Evolutionary conservation across 1,140 invertebrate species (phyloP).

Genomic region (Brachystomella parvula): DNA sequence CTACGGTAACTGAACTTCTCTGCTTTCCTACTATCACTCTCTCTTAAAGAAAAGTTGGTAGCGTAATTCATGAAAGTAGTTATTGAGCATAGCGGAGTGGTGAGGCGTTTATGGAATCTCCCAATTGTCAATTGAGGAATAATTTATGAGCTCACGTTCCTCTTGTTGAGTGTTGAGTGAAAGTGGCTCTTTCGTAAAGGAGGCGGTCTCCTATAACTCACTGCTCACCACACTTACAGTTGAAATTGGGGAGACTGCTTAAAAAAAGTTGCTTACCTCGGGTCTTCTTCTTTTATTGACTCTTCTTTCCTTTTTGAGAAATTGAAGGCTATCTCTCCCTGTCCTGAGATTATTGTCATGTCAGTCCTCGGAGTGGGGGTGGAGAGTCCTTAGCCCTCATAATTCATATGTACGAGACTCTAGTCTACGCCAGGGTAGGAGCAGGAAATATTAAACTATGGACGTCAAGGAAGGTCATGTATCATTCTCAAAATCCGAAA

Average conservation of each 20-base stretch:
- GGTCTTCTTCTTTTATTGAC: slow-evolving; percentile 2
- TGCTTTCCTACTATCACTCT: neutral
- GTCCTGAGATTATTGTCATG: neutral
- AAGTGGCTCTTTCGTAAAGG: too few species aligned
- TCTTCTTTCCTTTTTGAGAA: neutral
- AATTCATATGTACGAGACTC: neutral
- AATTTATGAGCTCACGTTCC: slow-evolving; percentile 10
- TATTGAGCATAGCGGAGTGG: neutral
- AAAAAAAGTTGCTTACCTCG: neutral
- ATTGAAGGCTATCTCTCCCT: neutral
- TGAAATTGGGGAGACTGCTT: neutral
- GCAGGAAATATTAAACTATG: neutral
- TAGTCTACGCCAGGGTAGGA: too few species aligned
- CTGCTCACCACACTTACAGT: too few species aligned
- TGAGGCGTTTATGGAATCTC: slow-evolving; percentile 3
- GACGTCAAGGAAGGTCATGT: neutral
- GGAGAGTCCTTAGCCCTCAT: neutral
- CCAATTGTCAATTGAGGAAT: slow-evolving; percentile 8
- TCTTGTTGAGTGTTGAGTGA: neutral
- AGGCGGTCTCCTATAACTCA: too few species aligned
- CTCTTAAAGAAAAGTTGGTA: neutral
- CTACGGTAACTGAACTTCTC: neutral
- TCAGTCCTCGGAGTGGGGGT: neutral
- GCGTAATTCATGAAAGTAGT: neutral
- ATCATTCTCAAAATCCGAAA: neutral